Percentiles rank a stretch among this genome's conserved stretches.
Evolutionary conservation across 2,797 vertebrate genomes (phyloP).

Genomic region (Luscinia luscinia): DNA sequence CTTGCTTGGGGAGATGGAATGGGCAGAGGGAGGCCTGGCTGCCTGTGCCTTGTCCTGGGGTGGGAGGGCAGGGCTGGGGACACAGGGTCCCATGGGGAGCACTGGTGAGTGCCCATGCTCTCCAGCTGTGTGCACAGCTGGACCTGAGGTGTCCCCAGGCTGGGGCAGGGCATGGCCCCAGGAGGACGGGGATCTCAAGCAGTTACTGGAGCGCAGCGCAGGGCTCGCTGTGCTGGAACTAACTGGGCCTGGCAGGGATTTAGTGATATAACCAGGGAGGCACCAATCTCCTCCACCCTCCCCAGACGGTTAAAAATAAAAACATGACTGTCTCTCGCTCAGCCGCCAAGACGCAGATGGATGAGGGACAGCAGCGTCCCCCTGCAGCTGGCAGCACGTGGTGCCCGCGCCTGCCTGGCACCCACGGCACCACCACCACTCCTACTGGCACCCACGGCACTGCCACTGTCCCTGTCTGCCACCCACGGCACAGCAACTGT

Average conservation of each 20-base stretch:
- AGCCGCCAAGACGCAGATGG: background rate
- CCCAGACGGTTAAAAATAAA: slow-evolving; percentile 71
- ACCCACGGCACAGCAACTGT: accelerated
- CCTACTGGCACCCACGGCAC: no score
- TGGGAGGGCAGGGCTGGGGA: background rate
- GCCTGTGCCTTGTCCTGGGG: background rate
- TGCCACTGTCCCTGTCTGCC: accelerated
- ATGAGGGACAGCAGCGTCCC: background rate
- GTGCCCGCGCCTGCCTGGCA: background rate
- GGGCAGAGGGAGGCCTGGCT: accelerated
- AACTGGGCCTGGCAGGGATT: slow-evolving; percentile 70
- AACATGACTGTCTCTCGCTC: slow-evolving; percentile 40
- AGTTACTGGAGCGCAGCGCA: slow-evolving; percentile 1
- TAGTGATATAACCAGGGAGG: slow-evolving; percentile 72
- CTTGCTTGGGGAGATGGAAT: background rate
- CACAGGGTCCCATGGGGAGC: accelerated
- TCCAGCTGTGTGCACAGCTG: background rate
- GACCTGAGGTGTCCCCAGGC: background rate
- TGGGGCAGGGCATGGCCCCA: accelerated
- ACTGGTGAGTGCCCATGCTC: accelerated
- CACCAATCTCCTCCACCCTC: slow-evolving; percentile 56
- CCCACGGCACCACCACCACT: background rate
- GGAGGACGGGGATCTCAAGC: background rate
- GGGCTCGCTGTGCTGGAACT: slow-evolving; percentile 69
- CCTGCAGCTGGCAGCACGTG: background rate